Conservation (phyloP, 2,113 vertebrate genomes). For the Hyaena hyaena region DNA sequence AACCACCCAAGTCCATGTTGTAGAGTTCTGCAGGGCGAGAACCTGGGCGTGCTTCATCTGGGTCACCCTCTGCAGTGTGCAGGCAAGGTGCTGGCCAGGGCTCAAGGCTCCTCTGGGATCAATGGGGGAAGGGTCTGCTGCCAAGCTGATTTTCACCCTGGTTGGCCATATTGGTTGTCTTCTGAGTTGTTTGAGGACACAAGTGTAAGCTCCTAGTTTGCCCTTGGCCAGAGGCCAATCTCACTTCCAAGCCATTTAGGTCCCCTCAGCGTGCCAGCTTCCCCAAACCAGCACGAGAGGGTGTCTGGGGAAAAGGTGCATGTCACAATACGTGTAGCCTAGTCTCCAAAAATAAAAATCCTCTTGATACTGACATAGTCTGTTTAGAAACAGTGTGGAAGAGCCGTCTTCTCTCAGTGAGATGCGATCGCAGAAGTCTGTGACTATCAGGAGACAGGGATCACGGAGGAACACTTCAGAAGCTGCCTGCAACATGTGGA, state of each 20-base stretch:
- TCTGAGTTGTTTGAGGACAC: neutral
- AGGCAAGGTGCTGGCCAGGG: too few relatives aligned
- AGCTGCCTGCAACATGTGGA: neutral
- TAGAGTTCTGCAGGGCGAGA: fast-evolving
- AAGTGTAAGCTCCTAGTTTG: neutral
- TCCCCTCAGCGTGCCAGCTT: neutral
- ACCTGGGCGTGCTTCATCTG: neutral
- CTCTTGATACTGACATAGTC: fast-evolving
- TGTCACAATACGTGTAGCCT: too few relatives aligned
- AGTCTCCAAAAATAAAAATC: neutral
- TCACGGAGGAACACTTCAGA: neutral
- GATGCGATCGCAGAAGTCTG: neutral
- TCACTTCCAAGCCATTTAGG: fast-evolving
- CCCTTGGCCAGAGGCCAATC: neutral
- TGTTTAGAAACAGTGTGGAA: neutral
- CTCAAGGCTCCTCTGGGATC: neutral
- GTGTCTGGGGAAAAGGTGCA: neutral
- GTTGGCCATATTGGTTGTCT: neutral
- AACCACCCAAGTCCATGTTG: fast-evolving
- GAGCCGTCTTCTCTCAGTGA: neutral
- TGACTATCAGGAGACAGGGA: too few relatives aligned
- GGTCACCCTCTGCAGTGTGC: neutral
- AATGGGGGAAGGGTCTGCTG: neutral
- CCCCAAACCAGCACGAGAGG: neutral
- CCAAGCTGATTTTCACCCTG: fast-evolving